phyloP scores from a whole-genome alignment of 1,140 invertebrate genomes.

The Heliconius eleuchia region DNA sequence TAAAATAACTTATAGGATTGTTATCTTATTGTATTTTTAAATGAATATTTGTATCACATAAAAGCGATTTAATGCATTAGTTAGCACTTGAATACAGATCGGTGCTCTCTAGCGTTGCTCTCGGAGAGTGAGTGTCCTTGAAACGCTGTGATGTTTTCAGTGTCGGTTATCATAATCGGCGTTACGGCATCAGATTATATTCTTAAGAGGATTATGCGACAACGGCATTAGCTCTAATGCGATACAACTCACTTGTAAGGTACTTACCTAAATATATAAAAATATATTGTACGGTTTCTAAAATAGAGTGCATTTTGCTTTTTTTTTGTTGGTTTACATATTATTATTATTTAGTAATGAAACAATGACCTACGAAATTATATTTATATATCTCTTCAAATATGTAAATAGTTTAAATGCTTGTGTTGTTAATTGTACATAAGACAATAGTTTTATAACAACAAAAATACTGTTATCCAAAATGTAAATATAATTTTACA shows the following conservation, averaged over 20 bases:
- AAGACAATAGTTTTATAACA: too few relatives aligned
- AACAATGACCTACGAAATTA: neutral
- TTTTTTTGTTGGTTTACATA: neutral
- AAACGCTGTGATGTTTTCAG: neutral
- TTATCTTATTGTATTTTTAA: too few relatives aligned
- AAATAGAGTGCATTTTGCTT: constrained; percentile 5
- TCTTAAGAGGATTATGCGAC: constrained; percentile 2
- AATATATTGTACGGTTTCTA: constrained; percentile 8
- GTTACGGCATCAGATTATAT: neutral
- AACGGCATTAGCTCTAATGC: neutral
- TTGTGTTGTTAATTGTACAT: too few relatives aligned
- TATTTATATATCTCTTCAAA: neutral
- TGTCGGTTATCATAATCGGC: neutral
- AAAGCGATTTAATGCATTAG: too few relatives aligned
- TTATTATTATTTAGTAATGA: neutral
- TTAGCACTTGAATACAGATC: neutral
- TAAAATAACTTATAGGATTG: too few relatives aligned
- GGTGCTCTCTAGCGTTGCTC: neutral
- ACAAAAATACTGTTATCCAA: too few relatives aligned
- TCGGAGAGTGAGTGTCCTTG: neutral
- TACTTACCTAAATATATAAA: neutral
- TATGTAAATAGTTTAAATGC: too few relatives aligned
- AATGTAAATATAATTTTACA: neutral
- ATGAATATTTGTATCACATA: too few relatives aligned
- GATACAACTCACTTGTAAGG: constrained; percentile 4